A percentile compares a stretch with the other conserved stretches of the same genome.
Conservation (phyloP, 2,888 invertebrate species). For the Apamea sordens region DNA sequence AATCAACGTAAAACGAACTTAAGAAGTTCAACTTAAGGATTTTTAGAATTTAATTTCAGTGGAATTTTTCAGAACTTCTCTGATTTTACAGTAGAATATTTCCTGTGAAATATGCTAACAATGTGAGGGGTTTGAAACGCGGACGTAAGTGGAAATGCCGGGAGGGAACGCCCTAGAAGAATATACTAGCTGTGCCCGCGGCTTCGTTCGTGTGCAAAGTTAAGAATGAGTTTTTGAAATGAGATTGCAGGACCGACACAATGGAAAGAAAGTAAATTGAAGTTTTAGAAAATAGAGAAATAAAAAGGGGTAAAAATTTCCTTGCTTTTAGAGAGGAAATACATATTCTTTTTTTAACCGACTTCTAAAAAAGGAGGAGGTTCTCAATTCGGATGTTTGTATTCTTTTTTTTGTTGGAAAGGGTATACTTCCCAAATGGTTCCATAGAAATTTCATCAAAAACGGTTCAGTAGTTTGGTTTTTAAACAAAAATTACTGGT, state of each 20-base stretch:
- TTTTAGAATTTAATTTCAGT: constrained; percentile 20
- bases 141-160: constrained; percentile 45
- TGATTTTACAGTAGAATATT: constrained; percentile 21
- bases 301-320: background rate
- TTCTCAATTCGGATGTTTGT: no score
- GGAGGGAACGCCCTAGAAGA: constrained; percentile 6
- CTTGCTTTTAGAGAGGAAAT: background rate
- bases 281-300: background rate
- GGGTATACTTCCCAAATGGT: no score
- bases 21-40: background rate
- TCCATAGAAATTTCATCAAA: no score
- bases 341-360: no score
- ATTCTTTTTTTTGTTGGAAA: no score
- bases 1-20: background rate
- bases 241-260: constrained; percentile 17
- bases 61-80: constrained; percentile 3
- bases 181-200: constrained; percentile 16
- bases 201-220: background rate
- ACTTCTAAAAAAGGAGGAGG: no score
- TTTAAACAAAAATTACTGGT: no score
- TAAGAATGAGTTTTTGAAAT: constrained; percentile 31
- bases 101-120: constrained; percentile 32
- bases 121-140: constrained; percentile 24
- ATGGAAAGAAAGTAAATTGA: background rate
- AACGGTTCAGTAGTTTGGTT: no score